A percentile compares a stretch with the other conserved stretches of the same genome.
Conservation (phyloP, 2,113 vertebrate species). For the Aphyosemion australe region DNA sequence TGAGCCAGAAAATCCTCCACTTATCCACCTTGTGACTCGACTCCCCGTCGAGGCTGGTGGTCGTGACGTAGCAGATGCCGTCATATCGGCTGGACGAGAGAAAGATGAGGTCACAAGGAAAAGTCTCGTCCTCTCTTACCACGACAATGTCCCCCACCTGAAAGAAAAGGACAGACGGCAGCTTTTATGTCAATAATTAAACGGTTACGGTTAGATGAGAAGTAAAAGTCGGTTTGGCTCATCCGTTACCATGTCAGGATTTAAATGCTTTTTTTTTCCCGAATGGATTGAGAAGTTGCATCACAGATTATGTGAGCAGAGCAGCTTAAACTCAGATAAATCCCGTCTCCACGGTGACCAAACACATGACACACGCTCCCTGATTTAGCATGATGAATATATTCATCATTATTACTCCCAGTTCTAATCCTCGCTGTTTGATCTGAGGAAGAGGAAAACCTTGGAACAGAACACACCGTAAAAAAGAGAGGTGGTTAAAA, state of each 20-base stretch:
- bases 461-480: constrained; percentile 12
- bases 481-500: not conserved
- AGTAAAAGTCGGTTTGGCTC: constrained; percentile 25
- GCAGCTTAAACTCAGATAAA: constrained; percentile 73
- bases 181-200: constrained; percentile 33
- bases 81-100: constrained; percentile 91
- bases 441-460: constrained; percentile 48
- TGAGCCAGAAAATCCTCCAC: not conserved
- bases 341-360: constrained; percentile 73
- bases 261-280: constrained; percentile 15
- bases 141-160: constrained; percentile 96
- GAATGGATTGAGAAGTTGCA: constrained; percentile 67
- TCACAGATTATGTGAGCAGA: constrained; percentile 74
- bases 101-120: constrained; percentile 96
- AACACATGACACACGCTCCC: constrained; percentile 68
- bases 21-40: constrained; percentile 91
- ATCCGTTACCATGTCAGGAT: constrained; percentile 25
- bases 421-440: constrained; percentile 66
- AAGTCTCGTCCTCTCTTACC: constrained; percentile 96
- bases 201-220: not conserved
- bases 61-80: constrained; percentile 96
- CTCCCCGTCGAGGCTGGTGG: constrained; percentile 96
- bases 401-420: constrained; percentile 73
- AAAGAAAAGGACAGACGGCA: constrained; percentile 11
- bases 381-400: constrained; percentile 73